These are phyloP conservation scores for Dunckerocampus dactyliophorus DNA, from an alignment of 2,113 vertebrate species.

Conservation along the genomic window DNA sequence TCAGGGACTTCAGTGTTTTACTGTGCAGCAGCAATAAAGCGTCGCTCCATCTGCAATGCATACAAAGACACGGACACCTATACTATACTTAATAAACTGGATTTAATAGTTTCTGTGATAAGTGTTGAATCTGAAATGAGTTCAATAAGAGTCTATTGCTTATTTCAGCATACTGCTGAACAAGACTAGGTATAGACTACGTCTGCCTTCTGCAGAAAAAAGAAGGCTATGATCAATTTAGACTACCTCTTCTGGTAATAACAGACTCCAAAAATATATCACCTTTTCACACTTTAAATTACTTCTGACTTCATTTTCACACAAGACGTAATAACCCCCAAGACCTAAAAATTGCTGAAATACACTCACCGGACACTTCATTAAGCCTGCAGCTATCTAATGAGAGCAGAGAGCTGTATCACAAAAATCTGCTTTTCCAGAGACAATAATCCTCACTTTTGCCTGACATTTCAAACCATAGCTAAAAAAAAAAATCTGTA, in stretches of 20 bases:
- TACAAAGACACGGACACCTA: background rate
- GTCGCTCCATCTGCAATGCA: background rate
- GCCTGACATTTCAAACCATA: background rate
- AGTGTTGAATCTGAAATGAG: background rate
- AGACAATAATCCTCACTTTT: background rate
- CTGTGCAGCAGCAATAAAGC: background rate
- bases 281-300: background rate
- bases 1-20: background rate
- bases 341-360: background rate
- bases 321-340: background rate
- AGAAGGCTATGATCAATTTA: background rate
- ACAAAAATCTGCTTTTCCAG: background rate
- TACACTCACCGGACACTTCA: background rate
- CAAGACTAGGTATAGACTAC: background rate
- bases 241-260: background rate
- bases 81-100: background rate
- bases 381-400: background rate
- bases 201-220: background rate
- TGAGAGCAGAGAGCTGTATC: background rate
- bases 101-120: background rate
- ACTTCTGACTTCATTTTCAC: conserved; percentile 1
- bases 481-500: no score
- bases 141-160: background rate
- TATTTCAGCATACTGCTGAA: background rate
- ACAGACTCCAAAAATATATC: background rate